Evolutionary conservation across 2,888 invertebrate species (phyloP).

Genomic region (Psylliodes chrysocephalus): DNA sequence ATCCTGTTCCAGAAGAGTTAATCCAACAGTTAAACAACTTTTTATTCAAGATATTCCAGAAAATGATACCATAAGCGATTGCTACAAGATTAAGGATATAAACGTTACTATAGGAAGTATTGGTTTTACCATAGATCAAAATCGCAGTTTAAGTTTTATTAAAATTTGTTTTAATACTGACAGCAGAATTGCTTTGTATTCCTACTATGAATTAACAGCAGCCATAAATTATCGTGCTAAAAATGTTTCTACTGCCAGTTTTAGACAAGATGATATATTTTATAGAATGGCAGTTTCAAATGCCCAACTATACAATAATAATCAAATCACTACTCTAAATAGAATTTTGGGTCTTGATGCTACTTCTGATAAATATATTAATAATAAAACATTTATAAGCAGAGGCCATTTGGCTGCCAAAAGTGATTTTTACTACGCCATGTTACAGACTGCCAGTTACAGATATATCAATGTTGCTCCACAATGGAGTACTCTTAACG

Average conservation of each 20-base stretch:
- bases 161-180: conserved; percentile 68
- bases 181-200: conserved; percentile 67
- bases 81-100: background rate
- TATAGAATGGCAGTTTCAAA: conserved; percentile 54
- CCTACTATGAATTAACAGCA: conserved; percentile 65
- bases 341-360: background rate
- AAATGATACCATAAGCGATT: background rate
- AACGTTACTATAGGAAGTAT: background rate
- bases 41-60: background rate
- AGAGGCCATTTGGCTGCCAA: conserved; percentile 68
- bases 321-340: background rate
- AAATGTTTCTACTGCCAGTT: conserved; percentile 65
- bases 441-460: conserved; percentile 65
- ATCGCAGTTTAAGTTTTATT: conserved; percentile 48
- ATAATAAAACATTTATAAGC: conserved; percentile 54
- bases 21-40: background rate
- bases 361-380: conserved; percentile 45
- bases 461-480: conserved; percentile 68
- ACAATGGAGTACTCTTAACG: conserved; percentile 65
- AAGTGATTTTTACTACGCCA: conserved; percentile 66
- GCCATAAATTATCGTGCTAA: conserved; percentile 65
- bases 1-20: background rate
- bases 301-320: background rate
- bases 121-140: background rate
- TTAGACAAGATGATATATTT: conserved; percentile 63